Evolutionary conservation across 2,888 invertebrate genomes (phyloP), one percentile per base, ranked within the genome.

Genomic region (Euzophera pinguis): DNA sequence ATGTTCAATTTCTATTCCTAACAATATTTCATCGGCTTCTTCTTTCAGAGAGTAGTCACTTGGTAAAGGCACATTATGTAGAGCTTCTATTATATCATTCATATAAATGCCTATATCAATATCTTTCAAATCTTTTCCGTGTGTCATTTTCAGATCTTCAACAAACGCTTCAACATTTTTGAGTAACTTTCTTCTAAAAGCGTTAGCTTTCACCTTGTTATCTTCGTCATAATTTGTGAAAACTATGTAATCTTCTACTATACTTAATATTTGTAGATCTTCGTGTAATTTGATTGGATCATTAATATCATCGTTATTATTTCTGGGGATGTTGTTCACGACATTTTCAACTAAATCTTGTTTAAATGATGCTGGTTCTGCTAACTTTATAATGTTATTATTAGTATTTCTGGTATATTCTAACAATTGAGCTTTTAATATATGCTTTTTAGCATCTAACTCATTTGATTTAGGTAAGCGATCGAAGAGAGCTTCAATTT

Each of bases 51-150:
- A 67, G n/a, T 71, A 63, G 6, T 71, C 64, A 43, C 62, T 61
- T 0, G 85, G 85, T n/a, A 71, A 13, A 10, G 84, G 77, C 0
- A 85, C 79, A 56, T 71, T 74, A 14, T 71, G 63, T 16, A 87
- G 59, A 9, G 73, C 65, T 52, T 62, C 61, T 8, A 83, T 58
- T 27, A 85, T 64, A 49, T 77, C 73, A 47, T 64, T 65, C 29
- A 67, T 56, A 48, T 74, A 75, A 1, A 56, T 22, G n/a, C 58
- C 61, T 43, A 58, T 14, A 43, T 74, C 62, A 27, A 75, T 63
- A 27, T 74, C 61, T 50, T 62, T 61, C 1, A 72, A 42, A 35
- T 74, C 67, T 50, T 61, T 62, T 0, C 62, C 64, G 22, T 75
- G 67, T 8, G 53, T 62, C 38, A 50, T 59, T 61, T 76, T 84